These are phyloP conservation scores for Diarsia dahlii DNA, from an alignment of 2,888 invertebrate species.

Conservation along the genomic window DNA sequence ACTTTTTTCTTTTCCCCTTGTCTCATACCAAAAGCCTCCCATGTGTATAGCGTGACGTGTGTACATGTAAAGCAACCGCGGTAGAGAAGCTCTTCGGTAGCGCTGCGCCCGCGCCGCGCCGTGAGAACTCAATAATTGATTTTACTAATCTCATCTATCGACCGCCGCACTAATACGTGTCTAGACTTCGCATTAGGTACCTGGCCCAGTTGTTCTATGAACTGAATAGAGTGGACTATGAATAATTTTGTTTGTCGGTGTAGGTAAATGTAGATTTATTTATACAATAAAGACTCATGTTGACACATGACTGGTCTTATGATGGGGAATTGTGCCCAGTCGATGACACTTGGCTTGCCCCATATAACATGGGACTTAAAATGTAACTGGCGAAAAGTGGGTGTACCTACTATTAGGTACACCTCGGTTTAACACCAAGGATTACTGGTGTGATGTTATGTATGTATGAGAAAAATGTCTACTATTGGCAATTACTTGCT, in stretches of 20 bases:
- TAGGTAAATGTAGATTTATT: background rate
- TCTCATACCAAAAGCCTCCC: conserved; percentile 46
- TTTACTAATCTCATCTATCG: conserved; percentile 84
- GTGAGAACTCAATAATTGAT: conserved; percentile 88
- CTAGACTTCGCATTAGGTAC: conserved; percentile 75
- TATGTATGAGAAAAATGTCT: background rate
- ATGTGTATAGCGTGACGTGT: conserved; percentile 31
- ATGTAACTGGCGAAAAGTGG: no score
- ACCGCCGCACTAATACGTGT: conserved; percentile 76
- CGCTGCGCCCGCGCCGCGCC: conserved; percentile 67
- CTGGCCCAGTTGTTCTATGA: conserved; percentile 52
- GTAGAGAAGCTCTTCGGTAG: conserved; percentile 64
- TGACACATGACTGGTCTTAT: no score
- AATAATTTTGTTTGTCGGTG: conserved; percentile 15
- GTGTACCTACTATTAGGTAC: no score
- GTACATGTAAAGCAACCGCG: conserved; percentile 54
- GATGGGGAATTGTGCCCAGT: no score
- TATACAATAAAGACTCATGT: background rate
- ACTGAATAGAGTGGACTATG: conserved; percentile 12
- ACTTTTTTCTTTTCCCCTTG: background rate
- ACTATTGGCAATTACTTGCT: no score
- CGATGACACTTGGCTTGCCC: no score
- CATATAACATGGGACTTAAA: no score
- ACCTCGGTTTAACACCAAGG: no score
- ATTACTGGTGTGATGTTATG: no score